Conservation (phyloP, 2,797 vertebrate genomes). For the Taeniopygia guttata region DNA sequence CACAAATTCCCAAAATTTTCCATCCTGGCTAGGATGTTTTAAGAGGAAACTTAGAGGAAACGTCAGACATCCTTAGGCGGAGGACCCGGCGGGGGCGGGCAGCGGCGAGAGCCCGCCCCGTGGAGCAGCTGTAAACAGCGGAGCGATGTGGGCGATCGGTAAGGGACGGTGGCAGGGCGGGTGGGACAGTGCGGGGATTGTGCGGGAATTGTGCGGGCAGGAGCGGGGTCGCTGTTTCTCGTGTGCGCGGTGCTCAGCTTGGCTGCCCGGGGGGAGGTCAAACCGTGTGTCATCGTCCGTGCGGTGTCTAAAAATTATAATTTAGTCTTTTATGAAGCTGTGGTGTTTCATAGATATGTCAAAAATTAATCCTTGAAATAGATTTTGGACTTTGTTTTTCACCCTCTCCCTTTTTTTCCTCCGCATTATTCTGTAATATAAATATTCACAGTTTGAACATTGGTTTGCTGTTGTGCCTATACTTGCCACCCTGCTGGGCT, state of each 20-base stretch:
- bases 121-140: not conserved
- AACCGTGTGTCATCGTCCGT: too few species aligned
- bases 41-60: not conserved
- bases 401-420: rapidly evolving
- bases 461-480: not conserved
- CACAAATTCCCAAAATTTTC: not conserved
- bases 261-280: not conserved
- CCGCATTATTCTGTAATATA: not conserved
- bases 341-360: not conserved
- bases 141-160: not conserved
- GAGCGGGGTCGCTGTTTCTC: not conserved
- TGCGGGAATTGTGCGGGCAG: not conserved
- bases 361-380: not conserved
- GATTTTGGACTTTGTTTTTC: not conserved
- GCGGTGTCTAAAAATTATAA: not conserved
- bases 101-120: not conserved
- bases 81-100: not conserved
- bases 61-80: not conserved
- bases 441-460: not conserved
- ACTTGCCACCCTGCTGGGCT: rapidly evolving
- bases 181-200: rapidly evolving
- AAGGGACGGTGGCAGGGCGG: not conserved
- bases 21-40: not conserved
- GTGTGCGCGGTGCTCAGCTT: not conserved
- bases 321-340: not conserved